Base-by-base conservation (phyloP, 2,113 vertebrate species). In the Camarhynchus parvulus region DNA sequence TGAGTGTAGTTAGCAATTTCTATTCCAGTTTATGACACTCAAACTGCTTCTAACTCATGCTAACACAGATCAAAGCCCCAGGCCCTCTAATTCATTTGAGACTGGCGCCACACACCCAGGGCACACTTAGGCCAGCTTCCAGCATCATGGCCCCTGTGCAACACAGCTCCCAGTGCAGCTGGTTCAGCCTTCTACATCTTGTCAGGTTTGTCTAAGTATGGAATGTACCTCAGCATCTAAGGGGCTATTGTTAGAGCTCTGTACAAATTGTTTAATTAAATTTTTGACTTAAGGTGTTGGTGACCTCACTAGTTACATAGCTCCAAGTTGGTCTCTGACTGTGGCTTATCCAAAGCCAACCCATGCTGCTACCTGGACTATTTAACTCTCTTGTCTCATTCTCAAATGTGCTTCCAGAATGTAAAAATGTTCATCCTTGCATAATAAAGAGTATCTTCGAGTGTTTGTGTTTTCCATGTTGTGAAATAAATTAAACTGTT, bases 141-240 rank as follows among this genome's bases (percentile, higher is more conserved):
- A 9, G 20, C 8, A 76, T 3, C 2, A 0, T 55, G 39, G 27
- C 2, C 39, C 10, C 20, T n/a, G 7, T 56, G 23, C 30, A 33
- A 2, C 35, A 12, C 47, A 59, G n/a, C 46, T 86, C 27, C 12
- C 44, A 41, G 0, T 8, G 50, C 41, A 50, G 20, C 5, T 46
- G 52, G 13, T 33, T 75, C 67, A 55, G 21, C 23, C 44, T 80
- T 55, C 53, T n/a, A 1, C 5, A 7, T 39, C 35, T 61, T 64
- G 15, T 37, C 56, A 59, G 42, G 9, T 35, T 35, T 46, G 33
- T 50, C 62, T n/a, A 31, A 67, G 10, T 59, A 28, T 16, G 8
- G 42, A 67, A 42, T 22, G 2, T 6, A 20, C 3, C 9, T 72
- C 49, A 55, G 13, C 15, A 59, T 27, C 17, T 67, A 42, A 68